These are phyloP conservation scores for Gryllus longicercus DNA, from an alignment of 2,888 invertebrate species.

Conservation along the genomic window DNA sequence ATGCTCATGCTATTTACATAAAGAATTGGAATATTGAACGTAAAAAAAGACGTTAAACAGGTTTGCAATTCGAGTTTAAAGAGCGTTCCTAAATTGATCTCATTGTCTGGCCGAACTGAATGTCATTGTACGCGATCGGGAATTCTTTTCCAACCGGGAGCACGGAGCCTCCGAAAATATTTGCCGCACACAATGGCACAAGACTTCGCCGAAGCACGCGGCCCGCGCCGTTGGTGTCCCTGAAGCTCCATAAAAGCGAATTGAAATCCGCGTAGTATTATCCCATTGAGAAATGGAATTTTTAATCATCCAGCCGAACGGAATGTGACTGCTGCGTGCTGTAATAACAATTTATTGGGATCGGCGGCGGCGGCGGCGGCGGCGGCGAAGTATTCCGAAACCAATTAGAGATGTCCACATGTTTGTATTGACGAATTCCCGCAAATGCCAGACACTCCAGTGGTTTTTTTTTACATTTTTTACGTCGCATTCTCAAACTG, in stretches of 20 bases:
- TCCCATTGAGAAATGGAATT: constrained; percentile 1
- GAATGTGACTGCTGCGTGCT: neutral
- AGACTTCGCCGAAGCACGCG: too few species aligned
- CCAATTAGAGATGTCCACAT: neutral
- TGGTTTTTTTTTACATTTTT: neutral
- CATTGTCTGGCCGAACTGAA: too few species aligned
- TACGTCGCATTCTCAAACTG: neutral
- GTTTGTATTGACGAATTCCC: neutral
- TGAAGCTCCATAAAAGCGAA: neutral
- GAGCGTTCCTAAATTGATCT: too few species aligned
- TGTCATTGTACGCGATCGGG: too few species aligned
- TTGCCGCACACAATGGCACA: too few species aligned
- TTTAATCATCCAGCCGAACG: neutral
- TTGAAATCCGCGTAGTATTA: neutral
- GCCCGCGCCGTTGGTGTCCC: neutral
- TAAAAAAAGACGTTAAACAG: too few species aligned
- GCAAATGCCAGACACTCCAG: neutral
- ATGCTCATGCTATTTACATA: too few species aligned
- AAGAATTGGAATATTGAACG: too few species aligned
- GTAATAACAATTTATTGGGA: neutral
- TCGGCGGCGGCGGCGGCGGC: neutral
- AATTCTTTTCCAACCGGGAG: too few species aligned
- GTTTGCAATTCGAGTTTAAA: too few species aligned
- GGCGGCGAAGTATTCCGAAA: neutral
- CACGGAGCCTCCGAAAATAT: too few species aligned